Percentiles rank a stretch among this genome's conserved stretches.
Conservation (phyloP, 2,113 vertebrate genomes). For the Peucedramus taeniatus region DNA sequence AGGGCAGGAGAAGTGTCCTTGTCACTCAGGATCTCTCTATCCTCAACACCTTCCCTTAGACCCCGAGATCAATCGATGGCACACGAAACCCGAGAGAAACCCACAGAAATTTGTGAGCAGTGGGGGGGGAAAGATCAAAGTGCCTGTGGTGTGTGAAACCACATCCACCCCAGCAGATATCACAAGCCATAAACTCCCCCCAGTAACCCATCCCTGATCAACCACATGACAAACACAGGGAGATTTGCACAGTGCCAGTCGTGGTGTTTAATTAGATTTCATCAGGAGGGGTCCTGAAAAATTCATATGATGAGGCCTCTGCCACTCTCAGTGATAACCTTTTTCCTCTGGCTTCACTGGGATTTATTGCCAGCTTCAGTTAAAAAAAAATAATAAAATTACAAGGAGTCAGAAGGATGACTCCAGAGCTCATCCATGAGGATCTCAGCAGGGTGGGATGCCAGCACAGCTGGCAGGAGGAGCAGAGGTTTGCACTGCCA, state of each 20-base stretch:
- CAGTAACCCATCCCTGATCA: not conserved
- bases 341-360: not conserved
- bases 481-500: not conserved
- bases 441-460: not conserved
- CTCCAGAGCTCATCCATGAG: not conserved
- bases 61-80: not conserved
- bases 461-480: not conserved
- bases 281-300: constrained; percentile 48
- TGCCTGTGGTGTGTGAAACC: not conserved
- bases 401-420: not conserved
- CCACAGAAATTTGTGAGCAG: not conserved
- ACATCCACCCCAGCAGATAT: not conserved
- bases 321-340: not conserved
- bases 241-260: not conserved
- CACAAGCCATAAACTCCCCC: not conserved
- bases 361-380: constrained; percentile 27
- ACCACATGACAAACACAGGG: not conserved
- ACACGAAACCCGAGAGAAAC: not conserved
- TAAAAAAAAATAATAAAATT: not conserved
- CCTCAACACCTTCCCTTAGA: not conserved
- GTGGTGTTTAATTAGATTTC: constrained; percentile 63
- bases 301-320: constrained; percentile 23
- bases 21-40: not conserved
- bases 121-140: not conserved
- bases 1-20: not conserved